Evolutionary conservation across 2,797 vertebrate genomes (phyloP), one percentile per base, ranked within the genome.

Genomic region (Aphelocoma californica): DNA sequence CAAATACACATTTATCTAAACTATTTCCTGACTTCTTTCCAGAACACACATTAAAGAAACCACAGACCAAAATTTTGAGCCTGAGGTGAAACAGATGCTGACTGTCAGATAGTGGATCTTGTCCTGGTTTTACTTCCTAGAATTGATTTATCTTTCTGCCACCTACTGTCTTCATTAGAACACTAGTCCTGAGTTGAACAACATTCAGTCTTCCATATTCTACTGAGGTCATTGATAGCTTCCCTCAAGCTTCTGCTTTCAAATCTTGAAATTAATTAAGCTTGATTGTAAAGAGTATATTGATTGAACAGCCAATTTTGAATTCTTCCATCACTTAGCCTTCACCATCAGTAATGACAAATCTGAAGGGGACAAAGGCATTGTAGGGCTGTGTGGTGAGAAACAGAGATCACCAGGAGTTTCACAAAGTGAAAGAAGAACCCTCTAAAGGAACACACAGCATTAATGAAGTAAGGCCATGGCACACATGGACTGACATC

Each of bases 101-200:
- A n/a, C 40, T 71, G 38, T 29, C 72, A 64, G 57, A 56, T 67
- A 91, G 91, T 23, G 40, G 40, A 62, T 81, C 45, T 53, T 74
- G 69, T 75, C 80, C 57, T 31, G 23, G 3, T 20, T 82, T 88
- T 64, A 48, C 21, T 75, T 93, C 70, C 58, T 56, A 77, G 64
- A 87, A 87, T 17, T 9, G 29, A 90, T 51, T 90, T 65, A 74
- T 90, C 81, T 85, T 95, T 90, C 56, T 91, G 85, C 32, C n/a
- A 86, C 42, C 48, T 67, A 31, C 36, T 80, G 23, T 72, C 65
- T 69, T 80, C 73, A 62, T 81, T 83, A 72, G 23, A 91, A 34
- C 45, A 58, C 86, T 54, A 34, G 38, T 67, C 73, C 50, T 6
- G 25, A 71, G 5, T 2, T 73, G 31, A 78, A 56, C 40, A 73